phyloP scores from a whole-genome alignment of 2,113 vertebrate species.

The Lagenorhynchus albirostris region DNA sequence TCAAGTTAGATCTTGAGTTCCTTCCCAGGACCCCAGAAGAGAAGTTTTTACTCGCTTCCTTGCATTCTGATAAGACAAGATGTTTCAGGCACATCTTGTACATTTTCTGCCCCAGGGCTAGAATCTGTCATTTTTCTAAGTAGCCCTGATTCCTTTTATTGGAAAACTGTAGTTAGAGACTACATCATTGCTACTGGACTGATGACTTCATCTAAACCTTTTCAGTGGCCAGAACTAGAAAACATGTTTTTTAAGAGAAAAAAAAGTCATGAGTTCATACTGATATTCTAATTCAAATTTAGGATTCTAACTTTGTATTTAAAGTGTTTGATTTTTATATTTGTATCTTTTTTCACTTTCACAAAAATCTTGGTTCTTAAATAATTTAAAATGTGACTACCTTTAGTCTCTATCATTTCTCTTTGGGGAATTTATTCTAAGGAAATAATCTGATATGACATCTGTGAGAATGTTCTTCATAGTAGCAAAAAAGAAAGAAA shows the following conservation, averaged over 20 bases:
- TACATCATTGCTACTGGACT: not conserved
- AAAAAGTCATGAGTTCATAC: not conserved
- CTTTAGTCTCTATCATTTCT: not conserved
- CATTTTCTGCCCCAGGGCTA: not conserved
- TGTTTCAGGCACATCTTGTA: not conserved
- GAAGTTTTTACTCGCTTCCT: not conserved
- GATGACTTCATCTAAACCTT: not conserved
- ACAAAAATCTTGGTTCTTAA: not conserved
- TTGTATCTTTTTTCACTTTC: not conserved
- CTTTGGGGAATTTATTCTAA: not conserved
- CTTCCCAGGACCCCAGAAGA: not conserved
- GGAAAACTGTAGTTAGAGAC: not conserved
- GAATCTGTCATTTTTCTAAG: not conserved
- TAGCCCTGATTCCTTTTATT: not conserved
- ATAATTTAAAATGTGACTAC: not conserved
- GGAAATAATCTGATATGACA: not conserved
- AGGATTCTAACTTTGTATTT: not conserved
- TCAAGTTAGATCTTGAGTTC: not conserved
- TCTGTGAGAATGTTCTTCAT: not conserved
- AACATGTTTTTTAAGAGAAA: not conserved
- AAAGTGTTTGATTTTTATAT: not conserved
- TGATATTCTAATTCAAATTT: not conserved
- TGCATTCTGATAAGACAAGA: not conserved
- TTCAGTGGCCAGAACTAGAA: not conserved
- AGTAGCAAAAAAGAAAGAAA: not conserved